phyloP scores from a whole-genome alignment of 1,140 invertebrate species.

The Sweltsa coloradensis region DNA sequence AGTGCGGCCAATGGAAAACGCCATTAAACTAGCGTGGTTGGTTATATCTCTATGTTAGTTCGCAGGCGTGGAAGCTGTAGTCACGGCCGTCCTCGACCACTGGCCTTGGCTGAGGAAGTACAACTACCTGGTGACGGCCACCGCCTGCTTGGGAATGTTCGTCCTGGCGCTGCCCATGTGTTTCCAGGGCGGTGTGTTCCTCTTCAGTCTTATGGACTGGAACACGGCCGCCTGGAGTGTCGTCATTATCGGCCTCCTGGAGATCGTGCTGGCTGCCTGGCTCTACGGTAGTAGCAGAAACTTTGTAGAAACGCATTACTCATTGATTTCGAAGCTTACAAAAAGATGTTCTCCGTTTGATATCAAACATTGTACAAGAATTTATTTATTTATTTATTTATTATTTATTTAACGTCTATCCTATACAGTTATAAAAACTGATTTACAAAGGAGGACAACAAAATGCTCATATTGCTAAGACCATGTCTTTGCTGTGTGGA shows the following conservation, averaged over 20 bases:
- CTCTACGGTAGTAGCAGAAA: constrained; percentile 44
- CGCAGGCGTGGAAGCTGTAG: constrained; percentile 67
- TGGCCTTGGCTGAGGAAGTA: constrained; percentile 48
- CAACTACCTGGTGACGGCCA: constrained; percentile 40
- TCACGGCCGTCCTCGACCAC: constrained; percentile 58
- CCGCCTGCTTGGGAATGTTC: constrained; percentile 46
- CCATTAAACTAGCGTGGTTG: too few relatives aligned
- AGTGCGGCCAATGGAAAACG: too few relatives aligned
- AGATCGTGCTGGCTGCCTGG: constrained; percentile 55
- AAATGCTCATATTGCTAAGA: too few relatives aligned
- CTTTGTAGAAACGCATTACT: background rate
- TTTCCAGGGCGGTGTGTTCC: constrained; percentile 55
- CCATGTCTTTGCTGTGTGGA: too few relatives aligned
- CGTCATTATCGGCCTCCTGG: constrained; percentile 57
- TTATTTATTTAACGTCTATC: too few relatives aligned
- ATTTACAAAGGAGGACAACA: too few relatives aligned
- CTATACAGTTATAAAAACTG: too few relatives aligned
- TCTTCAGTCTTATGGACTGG: constrained; percentile 66
- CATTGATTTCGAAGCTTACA: too few relatives aligned
- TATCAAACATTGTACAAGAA: too few relatives aligned
- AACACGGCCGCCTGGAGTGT: constrained; percentile 77
- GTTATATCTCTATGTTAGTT: too few relatives aligned
- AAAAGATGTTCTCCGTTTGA: too few relatives aligned
- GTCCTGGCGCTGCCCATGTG: constrained; percentile 54
- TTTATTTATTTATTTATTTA: too few relatives aligned